Conservation (phyloP, 2,888 invertebrate genomes). For the Ophioninae sp. region DNA sequence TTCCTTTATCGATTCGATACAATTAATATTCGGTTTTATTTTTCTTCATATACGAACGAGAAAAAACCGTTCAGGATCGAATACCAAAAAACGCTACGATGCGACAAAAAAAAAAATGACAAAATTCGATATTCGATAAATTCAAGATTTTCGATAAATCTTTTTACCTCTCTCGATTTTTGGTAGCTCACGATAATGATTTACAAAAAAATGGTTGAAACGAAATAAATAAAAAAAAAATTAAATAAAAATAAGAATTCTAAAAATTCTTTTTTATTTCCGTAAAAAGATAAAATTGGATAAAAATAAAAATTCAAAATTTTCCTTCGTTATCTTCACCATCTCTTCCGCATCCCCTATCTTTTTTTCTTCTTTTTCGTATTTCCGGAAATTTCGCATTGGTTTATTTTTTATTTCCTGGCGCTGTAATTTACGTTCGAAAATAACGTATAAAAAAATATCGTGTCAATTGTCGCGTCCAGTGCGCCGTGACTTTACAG, state of each 20-base stretch:
- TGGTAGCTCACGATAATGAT: not conserved
- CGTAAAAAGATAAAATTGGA: not conserved
- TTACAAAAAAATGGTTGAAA: not conserved
- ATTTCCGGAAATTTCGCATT: slow-evolving; percentile 60
- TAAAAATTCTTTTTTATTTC: not conserved
- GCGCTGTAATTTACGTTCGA: slow-evolving; percentile 79
- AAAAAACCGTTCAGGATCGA: too few relatives aligned
- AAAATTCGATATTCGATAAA: not conserved
- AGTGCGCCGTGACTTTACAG: slow-evolving; percentile 73
- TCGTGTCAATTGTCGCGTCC: slow-evolving; percentile 76
- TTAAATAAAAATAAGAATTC: too few relatives aligned
- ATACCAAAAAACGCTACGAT: too few relatives aligned
- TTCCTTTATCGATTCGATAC: too few relatives aligned
- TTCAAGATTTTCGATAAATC: not conserved
- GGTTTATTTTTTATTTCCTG: slow-evolving; percentile 71
- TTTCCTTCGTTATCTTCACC: not conserved
- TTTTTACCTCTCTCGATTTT: not conserved
- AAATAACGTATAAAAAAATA: slow-evolving; percentile 81
- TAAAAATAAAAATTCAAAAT: not conserved
- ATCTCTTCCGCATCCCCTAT: not conserved
- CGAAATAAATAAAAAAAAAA: too few relatives aligned
- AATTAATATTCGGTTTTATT: too few relatives aligned
- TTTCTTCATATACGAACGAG: too few relatives aligned
- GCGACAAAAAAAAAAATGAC: too few relatives aligned
- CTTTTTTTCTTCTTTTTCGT: slow-evolving; percentile 24